Evolutionary conservation across 2,113 vertebrate genomes (phyloP).

Genomic region (Fulica atra): DNA sequence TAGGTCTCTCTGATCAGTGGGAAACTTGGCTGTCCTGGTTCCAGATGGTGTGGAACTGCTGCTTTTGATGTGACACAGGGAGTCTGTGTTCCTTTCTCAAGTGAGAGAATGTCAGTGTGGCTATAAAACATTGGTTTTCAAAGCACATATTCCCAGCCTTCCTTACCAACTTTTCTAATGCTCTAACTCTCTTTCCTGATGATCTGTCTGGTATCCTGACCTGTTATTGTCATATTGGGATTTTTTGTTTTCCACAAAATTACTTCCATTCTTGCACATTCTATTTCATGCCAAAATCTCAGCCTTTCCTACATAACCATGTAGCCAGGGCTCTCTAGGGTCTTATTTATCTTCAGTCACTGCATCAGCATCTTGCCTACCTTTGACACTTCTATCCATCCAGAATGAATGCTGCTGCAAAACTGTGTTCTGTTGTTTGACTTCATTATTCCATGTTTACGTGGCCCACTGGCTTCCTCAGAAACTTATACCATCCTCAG

Average conservation of each 20-base stretch:
- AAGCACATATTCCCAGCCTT: fast-evolving
- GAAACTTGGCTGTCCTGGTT: background rate
- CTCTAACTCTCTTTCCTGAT: background rate
- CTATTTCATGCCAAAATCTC: background rate
- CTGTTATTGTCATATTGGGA: background rate
- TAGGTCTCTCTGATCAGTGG: background rate
- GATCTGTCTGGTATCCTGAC: background rate
- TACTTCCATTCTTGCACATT: background rate
- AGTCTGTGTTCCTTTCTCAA: background rate
- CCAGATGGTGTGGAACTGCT: background rate
- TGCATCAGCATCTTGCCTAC: background rate
- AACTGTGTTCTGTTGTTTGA: background rate
- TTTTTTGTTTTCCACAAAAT: background rate
- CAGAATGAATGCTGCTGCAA: background rate
- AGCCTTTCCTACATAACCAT: background rate
- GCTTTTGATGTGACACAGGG: background rate
- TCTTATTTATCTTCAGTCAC: background rate
- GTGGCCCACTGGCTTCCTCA: background rate
- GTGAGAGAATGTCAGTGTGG: background rate
- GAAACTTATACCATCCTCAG: background rate
- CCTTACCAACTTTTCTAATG: background rate
- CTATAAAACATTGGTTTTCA: background rate
- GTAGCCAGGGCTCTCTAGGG: background rate
- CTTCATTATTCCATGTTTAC: background rate
- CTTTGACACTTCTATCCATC: background rate